Evolutionary conservation across 1,140 invertebrate genomes (phyloP).

Genomic region (Sinella curviseta): DNA sequence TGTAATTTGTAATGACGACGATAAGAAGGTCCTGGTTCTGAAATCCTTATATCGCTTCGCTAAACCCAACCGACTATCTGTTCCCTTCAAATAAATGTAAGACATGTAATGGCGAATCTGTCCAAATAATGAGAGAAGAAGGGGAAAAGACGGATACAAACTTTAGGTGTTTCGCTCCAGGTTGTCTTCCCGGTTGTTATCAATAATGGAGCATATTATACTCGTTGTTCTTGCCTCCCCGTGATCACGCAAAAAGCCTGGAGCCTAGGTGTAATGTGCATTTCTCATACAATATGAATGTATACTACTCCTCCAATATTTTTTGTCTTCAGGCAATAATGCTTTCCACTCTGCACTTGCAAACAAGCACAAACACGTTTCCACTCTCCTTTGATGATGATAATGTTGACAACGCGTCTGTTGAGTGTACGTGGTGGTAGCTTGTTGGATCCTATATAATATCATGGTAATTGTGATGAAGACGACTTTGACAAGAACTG

Average conservation of each 20-base stretch:
- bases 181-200: conserved; percentile 4
- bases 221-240: neutral
- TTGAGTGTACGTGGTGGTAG: neutral
- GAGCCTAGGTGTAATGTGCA: neutral
- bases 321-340: neutral
- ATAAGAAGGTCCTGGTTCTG: too few relatives aligned
- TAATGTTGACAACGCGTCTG: neutral
- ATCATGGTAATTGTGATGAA: conserved; percentile 20
- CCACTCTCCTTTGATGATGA: neutral
- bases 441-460: neutral
- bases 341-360: neutral
- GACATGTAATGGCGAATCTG: neutral
- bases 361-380: neutral
- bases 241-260: conserved; percentile 14
- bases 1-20: too few relatives aligned
- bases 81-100: too few relatives aligned
- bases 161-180: neutral
- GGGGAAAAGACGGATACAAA: neutral
- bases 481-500: conserved; percentile 15
- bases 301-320: neutral
- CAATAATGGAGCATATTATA: conserved; percentile 9
- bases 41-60: too few relatives aligned
- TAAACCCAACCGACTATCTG: too few relatives aligned
- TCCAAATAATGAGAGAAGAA: neutral
- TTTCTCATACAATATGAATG: neutral